Evolutionary conservation across 2,113 vertebrate genomes (phyloP).

Genomic region (Crocuta crocuta): DNA sequence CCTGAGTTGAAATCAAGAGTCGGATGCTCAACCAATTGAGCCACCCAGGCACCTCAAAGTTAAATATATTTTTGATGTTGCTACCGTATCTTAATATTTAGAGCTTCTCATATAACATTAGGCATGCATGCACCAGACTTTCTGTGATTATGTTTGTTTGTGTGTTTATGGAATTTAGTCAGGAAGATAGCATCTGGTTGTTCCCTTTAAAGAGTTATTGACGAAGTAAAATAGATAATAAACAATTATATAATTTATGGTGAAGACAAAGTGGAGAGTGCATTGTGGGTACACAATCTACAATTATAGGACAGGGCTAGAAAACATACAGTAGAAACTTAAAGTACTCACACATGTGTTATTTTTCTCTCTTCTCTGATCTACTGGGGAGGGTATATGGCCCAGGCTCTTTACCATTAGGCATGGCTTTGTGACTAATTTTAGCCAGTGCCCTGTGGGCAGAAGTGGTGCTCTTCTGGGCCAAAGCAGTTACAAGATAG

Average conservation of each 20-base stretch:
- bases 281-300: background rate
- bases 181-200: background rate
- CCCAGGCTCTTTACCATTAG: background rate
- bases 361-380: background rate
- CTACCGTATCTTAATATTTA: background rate
- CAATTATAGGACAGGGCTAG: background rate
- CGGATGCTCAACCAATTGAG: too few species aligned
- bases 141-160: background rate
- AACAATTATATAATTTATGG: background rate
- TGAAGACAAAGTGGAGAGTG: background rate
- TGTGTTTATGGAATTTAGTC: background rate
- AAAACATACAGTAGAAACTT: background rate
- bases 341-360: background rate
- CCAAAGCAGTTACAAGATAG: background rate
- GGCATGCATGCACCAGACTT: background rate
- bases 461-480: background rate
- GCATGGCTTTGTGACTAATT: background rate
- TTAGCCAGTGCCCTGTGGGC: background rate
- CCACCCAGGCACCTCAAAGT: background rate
- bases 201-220: background rate
- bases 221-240: background rate
- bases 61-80: conserved; percentile 1
- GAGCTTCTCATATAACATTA: conserved; percentile 22
- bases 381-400: background rate
- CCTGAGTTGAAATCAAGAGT: too few species aligned